A percentile compares a stretch with the other conserved stretches of the same genome.
phyloP scores from a whole-genome alignment of 2,797 vertebrate species.

The Myotis myotis region DNA sequence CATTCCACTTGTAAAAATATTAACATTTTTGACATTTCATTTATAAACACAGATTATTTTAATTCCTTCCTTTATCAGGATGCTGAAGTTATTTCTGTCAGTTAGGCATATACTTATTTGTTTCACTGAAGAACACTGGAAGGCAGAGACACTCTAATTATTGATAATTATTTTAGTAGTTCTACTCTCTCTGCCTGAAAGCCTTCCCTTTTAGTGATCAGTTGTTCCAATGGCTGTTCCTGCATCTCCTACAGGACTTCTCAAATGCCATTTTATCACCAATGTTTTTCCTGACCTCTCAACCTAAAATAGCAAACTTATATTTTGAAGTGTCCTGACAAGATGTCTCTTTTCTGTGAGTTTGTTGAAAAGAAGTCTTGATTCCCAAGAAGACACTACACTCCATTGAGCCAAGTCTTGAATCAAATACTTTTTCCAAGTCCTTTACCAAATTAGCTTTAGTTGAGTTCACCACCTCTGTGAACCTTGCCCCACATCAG shows the following conservation, averaged over 20 bases:
- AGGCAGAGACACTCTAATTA: background rate
- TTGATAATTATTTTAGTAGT: background rate
- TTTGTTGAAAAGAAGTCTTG: background rate
- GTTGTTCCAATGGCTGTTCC: background rate
- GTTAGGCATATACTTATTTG: conserved; percentile 11
- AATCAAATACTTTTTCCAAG: background rate
- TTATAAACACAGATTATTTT: conserved; percentile 58
- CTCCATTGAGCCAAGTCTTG: background rate
- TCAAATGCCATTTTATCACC: background rate
- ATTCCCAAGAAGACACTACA: background rate
- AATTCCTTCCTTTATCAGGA: conserved; percentile 35
- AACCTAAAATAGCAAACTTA: background rate
- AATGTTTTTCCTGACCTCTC: background rate
- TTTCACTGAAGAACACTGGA: conserved; percentile 46
- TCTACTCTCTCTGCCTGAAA: background rate
- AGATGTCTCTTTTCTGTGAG: background rate
- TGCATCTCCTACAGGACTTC: background rate
- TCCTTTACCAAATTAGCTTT: background rate
- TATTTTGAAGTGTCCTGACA: background rate
- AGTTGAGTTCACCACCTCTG: background rate
- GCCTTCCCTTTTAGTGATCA: background rate
- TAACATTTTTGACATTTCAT: conserved; percentile 59
- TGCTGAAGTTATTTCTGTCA: conserved; percentile 30
- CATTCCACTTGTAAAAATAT: conserved; percentile 59
- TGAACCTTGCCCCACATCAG: background rate